Evolutionary conservation across 2,113 vertebrate species (phyloP).

Genomic region (Potamarius usumacintae): DNA sequence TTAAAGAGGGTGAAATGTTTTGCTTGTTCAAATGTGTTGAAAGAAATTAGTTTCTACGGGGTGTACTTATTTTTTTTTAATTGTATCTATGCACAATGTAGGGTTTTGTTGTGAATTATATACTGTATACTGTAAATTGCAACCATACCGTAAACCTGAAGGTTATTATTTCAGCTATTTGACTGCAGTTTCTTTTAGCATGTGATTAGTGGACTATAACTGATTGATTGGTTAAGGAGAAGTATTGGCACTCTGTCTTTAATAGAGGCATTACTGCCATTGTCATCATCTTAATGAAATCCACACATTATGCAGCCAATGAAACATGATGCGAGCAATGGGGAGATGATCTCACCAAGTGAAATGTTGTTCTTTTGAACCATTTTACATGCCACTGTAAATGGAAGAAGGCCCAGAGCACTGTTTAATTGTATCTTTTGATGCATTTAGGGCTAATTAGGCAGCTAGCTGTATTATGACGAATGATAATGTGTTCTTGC

Average conservation of each 20-base stretch:
- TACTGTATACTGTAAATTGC: background rate
- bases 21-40: too few species aligned
- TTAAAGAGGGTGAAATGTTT: too few species aligned
- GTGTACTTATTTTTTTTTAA: background rate
- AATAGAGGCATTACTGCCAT: constrained; percentile 16
- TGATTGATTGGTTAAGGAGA: background rate
- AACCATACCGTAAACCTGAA: background rate
- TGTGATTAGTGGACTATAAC: constrained; percentile 3
- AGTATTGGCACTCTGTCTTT: background rate
- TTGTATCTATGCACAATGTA: background rate
- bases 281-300: constrained; percentile 50
- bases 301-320: constrained; percentile 2
- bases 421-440: constrained; percentile 52
- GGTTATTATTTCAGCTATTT: background rate
- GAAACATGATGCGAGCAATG: constrained; percentile 33
- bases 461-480: constrained; percentile 3
- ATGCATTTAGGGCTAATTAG: constrained; percentile 51
- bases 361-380: constrained; percentile 30
- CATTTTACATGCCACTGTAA: constrained; percentile 30
- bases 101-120: background rate
- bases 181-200: background rate
- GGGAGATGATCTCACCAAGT: constrained; percentile 23
- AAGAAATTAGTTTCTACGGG: too few species aligned
- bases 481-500: background rate
- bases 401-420: constrained; percentile 24